Conservation (phyloP, 2,888 invertebrate species). For the Chamaedrilus cognettii region DNA sequence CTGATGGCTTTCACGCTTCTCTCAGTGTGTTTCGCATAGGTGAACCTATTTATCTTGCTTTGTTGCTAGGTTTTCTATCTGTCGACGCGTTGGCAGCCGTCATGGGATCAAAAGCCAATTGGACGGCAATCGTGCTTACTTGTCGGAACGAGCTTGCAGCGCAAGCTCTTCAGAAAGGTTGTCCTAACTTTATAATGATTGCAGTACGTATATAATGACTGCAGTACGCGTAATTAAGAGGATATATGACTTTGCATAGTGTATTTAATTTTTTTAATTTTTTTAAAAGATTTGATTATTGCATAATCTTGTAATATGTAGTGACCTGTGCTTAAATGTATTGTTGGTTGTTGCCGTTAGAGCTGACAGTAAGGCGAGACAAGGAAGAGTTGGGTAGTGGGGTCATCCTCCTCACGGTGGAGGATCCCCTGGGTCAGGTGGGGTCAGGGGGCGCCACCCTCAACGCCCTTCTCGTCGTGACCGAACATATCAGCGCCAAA, state of each 20-base stretch:
- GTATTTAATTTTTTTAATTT: too few species aligned
- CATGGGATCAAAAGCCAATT: slow-evolving; percentile 25
- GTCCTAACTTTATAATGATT: background rate
- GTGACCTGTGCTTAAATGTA: background rate
- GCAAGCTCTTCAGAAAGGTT: slow-evolving; percentile 50
- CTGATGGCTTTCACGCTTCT: too few species aligned
- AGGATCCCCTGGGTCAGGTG: slow-evolving; percentile 58
- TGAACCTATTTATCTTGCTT: too few species aligned
- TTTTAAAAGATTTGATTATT: too few species aligned
- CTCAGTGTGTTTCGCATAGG: too few species aligned
- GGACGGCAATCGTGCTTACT: slow-evolving; percentile 57
- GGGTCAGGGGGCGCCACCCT: slow-evolving; percentile 64
- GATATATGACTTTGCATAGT: too few species aligned
- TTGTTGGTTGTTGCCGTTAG: slow-evolving; percentile 38
- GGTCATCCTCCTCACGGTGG: slow-evolving; percentile 60
- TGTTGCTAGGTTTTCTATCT: too few species aligned
- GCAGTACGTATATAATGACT: too few species aligned
- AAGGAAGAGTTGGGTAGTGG: slow-evolving; percentile 52
- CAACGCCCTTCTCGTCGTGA: slow-evolving; percentile 62
- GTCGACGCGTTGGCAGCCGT: too few species aligned
- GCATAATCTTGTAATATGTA: too few species aligned
- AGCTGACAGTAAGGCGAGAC: slow-evolving; percentile 50
- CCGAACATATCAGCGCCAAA: slow-evolving; percentile 61
- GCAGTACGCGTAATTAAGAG: too few species aligned
- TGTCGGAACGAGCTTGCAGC: slow-evolving; percentile 49